Evolutionary conservation across 2,113 vertebrate genomes (phyloP).

Genomic region (Eptesicus fuscus): DNA sequence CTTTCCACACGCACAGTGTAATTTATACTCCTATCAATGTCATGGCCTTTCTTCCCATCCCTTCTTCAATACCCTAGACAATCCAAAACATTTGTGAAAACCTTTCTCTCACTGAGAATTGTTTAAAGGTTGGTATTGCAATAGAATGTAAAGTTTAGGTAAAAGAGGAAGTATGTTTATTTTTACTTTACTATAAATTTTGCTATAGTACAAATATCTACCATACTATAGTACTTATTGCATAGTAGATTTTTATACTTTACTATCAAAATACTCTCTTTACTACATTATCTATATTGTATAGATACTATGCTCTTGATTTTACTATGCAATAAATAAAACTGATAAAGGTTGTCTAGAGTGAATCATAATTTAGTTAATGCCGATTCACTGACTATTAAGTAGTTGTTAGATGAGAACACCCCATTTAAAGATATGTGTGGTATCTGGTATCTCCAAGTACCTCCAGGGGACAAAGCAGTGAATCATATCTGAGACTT

Average conservation of each 20-base stretch:
- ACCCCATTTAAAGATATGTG: neutral
- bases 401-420: neutral
- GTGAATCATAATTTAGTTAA: neutral
- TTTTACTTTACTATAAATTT: neutral
- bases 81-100: constrained; percentile 22
- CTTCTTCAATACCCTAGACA: constrained; percentile 13
- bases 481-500: neutral
- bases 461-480: neutral
- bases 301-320: neutral
- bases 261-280: constrained; percentile 2
- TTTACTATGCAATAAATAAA: constrained; percentile 24
- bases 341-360: neutral
- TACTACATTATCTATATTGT: neutral
- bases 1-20: constrained; percentile 46
- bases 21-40: constrained; percentile 30
- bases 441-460: neutral
- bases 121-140: neutral
- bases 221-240: neutral
- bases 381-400: neutral
- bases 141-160: neutral
- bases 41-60: neutral
- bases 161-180: neutral
- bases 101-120: constrained; percentile 45
- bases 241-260: neutral
- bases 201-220: neutral